phyloP scores from a whole-genome alignment of 2,888 invertebrate genomes.

The Rotaria macrura region DNA sequence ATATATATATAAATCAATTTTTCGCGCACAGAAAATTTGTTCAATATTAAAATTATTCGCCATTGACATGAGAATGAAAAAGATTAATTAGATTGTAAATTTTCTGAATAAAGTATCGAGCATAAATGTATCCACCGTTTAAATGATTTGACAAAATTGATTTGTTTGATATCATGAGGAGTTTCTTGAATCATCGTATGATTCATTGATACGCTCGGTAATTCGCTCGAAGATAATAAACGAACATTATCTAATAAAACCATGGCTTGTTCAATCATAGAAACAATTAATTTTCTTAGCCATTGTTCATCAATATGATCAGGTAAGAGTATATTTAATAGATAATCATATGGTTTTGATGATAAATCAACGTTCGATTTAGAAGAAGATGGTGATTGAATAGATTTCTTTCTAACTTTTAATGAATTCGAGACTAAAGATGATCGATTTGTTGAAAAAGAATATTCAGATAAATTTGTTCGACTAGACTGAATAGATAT shows the following conservation, averaged over 20 bases:
- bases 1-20: too few relatives aligned
- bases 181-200: too few relatives aligned
- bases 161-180: too few relatives aligned
- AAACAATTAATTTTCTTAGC: not conserved
- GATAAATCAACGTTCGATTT: not conserved
- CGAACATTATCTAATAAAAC: not conserved
- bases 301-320: not conserved
- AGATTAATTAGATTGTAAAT: too few relatives aligned
- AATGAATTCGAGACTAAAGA: not conserved
- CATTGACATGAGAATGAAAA: too few relatives aligned
- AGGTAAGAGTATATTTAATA: not conserved
- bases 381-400: not conserved
- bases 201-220: too few relatives aligned
- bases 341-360: not conserved
- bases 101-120: too few relatives aligned
- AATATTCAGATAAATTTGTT: not conserved
- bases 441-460: not conserved
- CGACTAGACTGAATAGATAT: not conserved
- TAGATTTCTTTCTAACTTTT: not conserved
- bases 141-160: too few relatives aligned
- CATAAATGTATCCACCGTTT: too few relatives aligned
- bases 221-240: not conserved
- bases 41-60: too few relatives aligned
- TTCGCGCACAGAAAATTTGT: too few relatives aligned
- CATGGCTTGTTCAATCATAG: not conserved